These are phyloP conservation scores for Caenorhabditis plicata DNA, from an alignment of 2,888 invertebrate species.

Conservation along the genomic window DNA sequence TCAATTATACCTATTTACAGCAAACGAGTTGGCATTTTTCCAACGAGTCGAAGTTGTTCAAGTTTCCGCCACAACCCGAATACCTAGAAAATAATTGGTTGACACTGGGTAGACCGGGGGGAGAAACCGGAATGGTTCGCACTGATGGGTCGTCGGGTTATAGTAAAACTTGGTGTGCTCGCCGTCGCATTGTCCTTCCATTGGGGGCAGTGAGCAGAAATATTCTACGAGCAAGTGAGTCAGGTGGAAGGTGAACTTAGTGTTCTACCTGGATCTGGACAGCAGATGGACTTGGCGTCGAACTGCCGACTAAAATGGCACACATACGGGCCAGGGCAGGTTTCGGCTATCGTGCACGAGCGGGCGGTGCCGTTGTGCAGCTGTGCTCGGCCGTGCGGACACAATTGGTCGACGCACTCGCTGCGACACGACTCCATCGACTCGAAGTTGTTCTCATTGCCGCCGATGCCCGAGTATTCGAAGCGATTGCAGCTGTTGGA, in stretches of 20 bases:
- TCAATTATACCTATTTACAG: slow-evolving; percentile 57
- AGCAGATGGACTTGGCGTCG: slow-evolving; percentile 55
- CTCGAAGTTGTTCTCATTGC: slow-evolving; percentile 62
- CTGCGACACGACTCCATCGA: slow-evolving; percentile 51
- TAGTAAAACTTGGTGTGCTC: neutral
- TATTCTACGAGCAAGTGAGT: slow-evolving; percentile 30
- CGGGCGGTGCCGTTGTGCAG: slow-evolving; percentile 25
- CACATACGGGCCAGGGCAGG: slow-evolving; percentile 51
- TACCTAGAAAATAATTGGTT: slow-evolving; percentile 37
- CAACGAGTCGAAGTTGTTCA: slow-evolving; percentile 57
- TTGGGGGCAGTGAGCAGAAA: slow-evolving; percentile 54
- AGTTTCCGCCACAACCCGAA: slow-evolving; percentile 60
- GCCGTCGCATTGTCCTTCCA: slow-evolving; percentile 52
- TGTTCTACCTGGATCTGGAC: slow-evolving; percentile 53
- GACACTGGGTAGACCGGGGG: neutral
- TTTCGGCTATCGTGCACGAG: slow-evolving; percentile 51
- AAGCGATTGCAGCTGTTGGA: slow-evolving; percentile 49
- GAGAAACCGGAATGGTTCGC: neutral
- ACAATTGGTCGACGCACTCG: slow-evolving; percentile 45
- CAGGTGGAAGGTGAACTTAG: neutral
- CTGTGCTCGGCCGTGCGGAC: slow-evolving; percentile 60
- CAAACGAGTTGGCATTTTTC: slow-evolving; percentile 62
- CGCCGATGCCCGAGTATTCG: slow-evolving; percentile 54
- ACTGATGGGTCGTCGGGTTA: neutral
- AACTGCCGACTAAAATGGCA: slow-evolving; percentile 57